Base-by-base conservation (phyloP, 2,888 invertebrate genomes). In the Mystacides longicornis region DNA sequence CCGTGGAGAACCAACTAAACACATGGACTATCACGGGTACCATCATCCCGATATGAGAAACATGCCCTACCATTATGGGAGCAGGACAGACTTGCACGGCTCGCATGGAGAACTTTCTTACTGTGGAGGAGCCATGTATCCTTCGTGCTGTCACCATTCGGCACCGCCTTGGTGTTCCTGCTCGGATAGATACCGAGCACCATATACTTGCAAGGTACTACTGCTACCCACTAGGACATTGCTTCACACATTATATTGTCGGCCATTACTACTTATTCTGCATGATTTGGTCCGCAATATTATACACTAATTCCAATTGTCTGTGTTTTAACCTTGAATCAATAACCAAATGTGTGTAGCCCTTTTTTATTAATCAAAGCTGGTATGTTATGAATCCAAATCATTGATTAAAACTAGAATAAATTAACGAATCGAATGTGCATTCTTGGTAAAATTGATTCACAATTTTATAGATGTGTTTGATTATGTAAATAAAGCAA, bases 181-280 rank as follows among this genome's bases (percentile, higher is more conserved):
- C 64, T 75, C 72, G 49, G 77, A 77, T 73, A 37, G 58, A 51
- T 60, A 58, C 49, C 51, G 60, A 48, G 49, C 75, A 60, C 75
- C 76, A 53, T 78, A 71, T 65, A 79, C 70, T 66, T 74, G 67
- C 67, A 79, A 71, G 79, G 78, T 73, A 83, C 74, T 60, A 57
- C 60, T 49, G 48, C n/a, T n/a, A 21, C 21, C 21, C 16, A 27
- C 54, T 21, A 7, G 20, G 45, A n/a, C n/a, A n/a, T n/a, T n/a
- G n/a, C n/a, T n/a, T n/a, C n/a, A n/a, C n/a, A n/a, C n/a, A n/a
- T n/a, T n/a, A n/a, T n/a, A n/a, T n/a, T n/a, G n/a, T n/a, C n/a
- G n/a, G n/a, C n/a, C n/a, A n/a, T n/a, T n/a, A n/a, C n/a, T n/a
- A n/a, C n/a, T n/a, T n/a, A n/a, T n/a, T n/a, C 47, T 46, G 47